phyloP scores from a whole-genome alignment of 2,888 invertebrate species.

The Hesperia comma region DNA sequence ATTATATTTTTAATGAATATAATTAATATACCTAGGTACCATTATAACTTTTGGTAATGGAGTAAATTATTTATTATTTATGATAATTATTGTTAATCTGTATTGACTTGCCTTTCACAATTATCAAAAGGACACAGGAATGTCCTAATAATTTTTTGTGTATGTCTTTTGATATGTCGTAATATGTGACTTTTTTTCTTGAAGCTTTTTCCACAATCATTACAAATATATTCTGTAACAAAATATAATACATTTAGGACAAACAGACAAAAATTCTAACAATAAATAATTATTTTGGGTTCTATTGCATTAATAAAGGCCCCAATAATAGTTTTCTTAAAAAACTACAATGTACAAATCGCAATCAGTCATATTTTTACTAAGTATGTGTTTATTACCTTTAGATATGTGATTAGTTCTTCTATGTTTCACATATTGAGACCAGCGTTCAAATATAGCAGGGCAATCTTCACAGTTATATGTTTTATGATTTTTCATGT shows the following conservation, averaged over 20 bases:
- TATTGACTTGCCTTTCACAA: conserved; percentile 61
- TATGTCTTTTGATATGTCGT: conserved; percentile 66
- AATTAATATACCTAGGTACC: no score
- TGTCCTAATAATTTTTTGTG: conserved; percentile 43
- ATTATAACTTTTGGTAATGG: not conserved
- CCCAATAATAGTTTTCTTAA: no score
- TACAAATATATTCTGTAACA: conserved; percentile 69
- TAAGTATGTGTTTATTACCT: conserved; percentile 43
- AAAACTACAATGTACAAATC: no score
- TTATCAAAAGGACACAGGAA: conserved; percentile 65
- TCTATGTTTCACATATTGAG: conserved; percentile 74
- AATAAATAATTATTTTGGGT: no score
- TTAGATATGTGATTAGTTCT: conserved; percentile 61
- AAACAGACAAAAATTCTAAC: no score
- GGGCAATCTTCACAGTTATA: conserved; percentile 79
- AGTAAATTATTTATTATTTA: not conserved
- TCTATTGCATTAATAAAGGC: no score
- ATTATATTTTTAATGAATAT: no score
- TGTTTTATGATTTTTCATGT: conserved; percentile 72
- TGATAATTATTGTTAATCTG: no score
- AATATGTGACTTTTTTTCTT: conserved; percentile 65
- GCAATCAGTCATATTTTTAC: no score
- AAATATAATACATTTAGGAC: conserved; percentile 1
- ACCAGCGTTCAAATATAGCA: conserved; percentile 75
- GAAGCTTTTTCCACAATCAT: conserved; percentile 69